Evolutionary conservation across 2,113 vertebrate species (phyloP), one percentile per base, ranked within the genome.

Genomic region (Oceanodroma tethys): DNA sequence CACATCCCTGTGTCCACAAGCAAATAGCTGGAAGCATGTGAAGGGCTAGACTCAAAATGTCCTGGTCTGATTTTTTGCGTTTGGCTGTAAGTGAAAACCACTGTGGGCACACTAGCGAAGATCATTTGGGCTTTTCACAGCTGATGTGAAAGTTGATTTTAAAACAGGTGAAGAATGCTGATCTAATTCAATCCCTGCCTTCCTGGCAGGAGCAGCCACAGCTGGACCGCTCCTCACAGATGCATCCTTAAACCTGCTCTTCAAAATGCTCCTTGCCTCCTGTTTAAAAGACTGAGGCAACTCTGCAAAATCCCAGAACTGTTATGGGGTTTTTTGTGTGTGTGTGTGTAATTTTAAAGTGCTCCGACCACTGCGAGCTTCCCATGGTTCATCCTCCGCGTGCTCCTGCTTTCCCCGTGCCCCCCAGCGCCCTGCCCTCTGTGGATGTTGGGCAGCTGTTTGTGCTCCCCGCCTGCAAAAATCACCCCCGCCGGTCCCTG

Each of bases 381-480:
- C 68, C 73, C 1, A 1, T 1, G 52, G 52, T 25, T 83, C 62
- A 1, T 50, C 38, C 23, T 81, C 29, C 1, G 0, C 0, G 1
- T 3, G 9, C 10, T 79, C 13, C 36, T 66, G 60, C 50, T 79
- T 88, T 75, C 21, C 71, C 55, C 2, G 3, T 2, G 4, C 18
- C 5, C 43, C 48, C 4, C 1, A 17, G 8, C 1, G 7, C 38
- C 34, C 20, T 62, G 18, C 47, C 48, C n/a, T 47, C 30, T 0
- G 0, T 2, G 3, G 42, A 19, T 48, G 21, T 9, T 32, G 17
- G 56, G 56, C n/a, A 55, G 40, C 34, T 53, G 15, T 38, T 67
- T 25, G 34, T 42, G 55, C 47, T 71, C 43, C 56, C n/a, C 63
- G 55, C 42, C 42, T 78, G 36, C 56, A 56, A 30, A 56, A 63